These are phyloP conservation scores for Muschampia plurimacula DNA, from an alignment of 2,888 invertebrate species.

Conservation along the genomic window DNA sequence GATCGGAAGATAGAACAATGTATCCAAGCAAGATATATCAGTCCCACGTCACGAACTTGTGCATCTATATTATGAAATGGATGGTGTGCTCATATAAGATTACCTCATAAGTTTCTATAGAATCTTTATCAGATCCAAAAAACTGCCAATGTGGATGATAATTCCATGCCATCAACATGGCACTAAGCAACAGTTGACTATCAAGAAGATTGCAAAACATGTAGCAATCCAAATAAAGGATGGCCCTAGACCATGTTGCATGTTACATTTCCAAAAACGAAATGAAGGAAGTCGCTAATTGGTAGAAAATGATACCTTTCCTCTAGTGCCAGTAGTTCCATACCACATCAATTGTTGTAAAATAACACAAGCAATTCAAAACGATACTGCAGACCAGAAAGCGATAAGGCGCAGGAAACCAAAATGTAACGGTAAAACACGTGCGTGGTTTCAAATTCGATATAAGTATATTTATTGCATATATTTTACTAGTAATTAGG, in stretches of 20 bases:
- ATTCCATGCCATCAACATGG: constrained; percentile 50
- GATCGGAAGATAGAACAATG: constrained; percentile 48
- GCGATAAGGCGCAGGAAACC: background rate
- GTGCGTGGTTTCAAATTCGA: background rate
- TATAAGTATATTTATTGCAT: background rate
- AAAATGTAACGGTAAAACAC: background rate
- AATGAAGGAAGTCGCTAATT: constrained; percentile 9
- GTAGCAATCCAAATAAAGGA: constrained; percentile 47
- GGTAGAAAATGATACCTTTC: background rate
- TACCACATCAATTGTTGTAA: background rate
- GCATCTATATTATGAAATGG: constrained; percentile 53
- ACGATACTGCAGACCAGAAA: background rate
- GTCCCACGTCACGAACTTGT: constrained; percentile 52
- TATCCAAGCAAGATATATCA: constrained; percentile 45
- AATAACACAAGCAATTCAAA: background rate
- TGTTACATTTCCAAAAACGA: constrained; percentile 48
- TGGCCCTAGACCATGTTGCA: constrained; percentile 35
- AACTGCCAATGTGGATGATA: constrained; percentile 54
- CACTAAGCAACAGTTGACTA: constrained; percentile 48
- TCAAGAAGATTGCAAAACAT: constrained; percentile 45
- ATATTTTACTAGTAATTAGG: background rate
- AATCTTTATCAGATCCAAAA: constrained; percentile 54
- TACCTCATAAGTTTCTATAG: constrained; percentile 55
- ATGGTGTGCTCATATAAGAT: constrained; percentile 54
- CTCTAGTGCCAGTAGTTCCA: background rate